phyloP scores from a whole-genome alignment of 2,113 vertebrate genomes.

The Baryphthengus martii region DNA sequence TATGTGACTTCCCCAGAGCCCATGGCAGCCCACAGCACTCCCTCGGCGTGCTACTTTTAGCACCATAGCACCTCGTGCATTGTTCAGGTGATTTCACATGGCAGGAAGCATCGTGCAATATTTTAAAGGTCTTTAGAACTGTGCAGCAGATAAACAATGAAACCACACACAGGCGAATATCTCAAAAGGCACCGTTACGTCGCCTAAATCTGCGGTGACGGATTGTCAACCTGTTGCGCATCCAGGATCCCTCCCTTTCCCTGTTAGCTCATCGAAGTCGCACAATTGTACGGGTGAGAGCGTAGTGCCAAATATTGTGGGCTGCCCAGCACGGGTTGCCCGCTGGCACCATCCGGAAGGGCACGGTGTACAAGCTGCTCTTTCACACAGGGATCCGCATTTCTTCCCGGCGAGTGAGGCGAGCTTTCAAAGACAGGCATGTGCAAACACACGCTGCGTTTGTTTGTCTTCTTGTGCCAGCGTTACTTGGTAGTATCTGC shows the following conservation, averaged over 20 bases:
- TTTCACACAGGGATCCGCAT: not conserved
- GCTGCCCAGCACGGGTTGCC: not conserved
- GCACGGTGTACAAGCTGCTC: not conserved
- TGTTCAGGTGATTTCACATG: not conserved
- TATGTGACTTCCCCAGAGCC: not conserved
- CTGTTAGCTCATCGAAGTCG: not conserved
- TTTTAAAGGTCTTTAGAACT: not conserved
- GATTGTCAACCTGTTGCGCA: not conserved
- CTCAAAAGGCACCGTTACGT: not conserved
- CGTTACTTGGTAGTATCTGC: not conserved
- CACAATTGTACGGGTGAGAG: not conserved
- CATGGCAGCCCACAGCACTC: not conserved
- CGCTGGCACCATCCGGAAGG: not conserved
- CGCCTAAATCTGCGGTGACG: not conserved
- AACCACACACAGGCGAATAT: not conserved
- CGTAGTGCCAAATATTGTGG: not conserved
- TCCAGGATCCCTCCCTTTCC: not conserved
- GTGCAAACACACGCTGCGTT: not conserved
- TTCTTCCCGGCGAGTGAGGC: not conserved
- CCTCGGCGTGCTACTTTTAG: not conserved
- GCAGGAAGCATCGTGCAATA: not conserved
- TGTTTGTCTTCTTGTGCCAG: not conserved
- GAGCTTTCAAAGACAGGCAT: not conserved
- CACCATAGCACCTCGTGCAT: not conserved
- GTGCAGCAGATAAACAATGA: not conserved